Evolutionary conservation across 2,888 invertebrate species (phyloP).

Genomic region (Aphodius granarius): DNA sequence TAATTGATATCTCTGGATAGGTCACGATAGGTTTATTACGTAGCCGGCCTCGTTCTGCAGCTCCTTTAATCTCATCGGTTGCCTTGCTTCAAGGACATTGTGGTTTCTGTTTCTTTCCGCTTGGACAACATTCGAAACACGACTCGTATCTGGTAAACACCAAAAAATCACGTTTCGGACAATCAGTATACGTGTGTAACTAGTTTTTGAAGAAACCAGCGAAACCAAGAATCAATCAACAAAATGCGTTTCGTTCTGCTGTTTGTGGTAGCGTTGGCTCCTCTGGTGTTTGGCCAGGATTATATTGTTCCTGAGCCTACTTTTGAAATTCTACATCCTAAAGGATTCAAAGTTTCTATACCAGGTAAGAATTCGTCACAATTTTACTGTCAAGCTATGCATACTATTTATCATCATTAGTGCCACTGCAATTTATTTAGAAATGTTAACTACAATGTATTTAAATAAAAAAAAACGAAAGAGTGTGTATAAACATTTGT

Average conservation of each 20-base stretch:
- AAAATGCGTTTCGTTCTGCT: not conserved
- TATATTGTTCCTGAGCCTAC: slow-evolving; percentile 58
- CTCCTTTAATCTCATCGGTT: not conserved
- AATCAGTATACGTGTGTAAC: not conserved
- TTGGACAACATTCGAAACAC: not conserved
- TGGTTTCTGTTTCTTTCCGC: not conserved
- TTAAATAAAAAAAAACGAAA: no score
- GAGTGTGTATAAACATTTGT: no score
- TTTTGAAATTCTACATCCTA: slow-evolving; percentile 62
- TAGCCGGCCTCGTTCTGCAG: not conserved
- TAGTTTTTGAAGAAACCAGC: no score
- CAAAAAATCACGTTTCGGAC: not conserved
- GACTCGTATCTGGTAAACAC: not conserved
- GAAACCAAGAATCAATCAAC: not conserved
- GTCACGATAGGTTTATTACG: not conserved
- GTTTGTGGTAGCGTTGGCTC: not conserved
- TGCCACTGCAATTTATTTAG: no score
- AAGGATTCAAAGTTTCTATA: slow-evolving; percentile 63
- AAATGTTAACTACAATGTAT: no score
- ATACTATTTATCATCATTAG: no score
- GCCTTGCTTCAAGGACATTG: not conserved
- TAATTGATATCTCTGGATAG: no score
- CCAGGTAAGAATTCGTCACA: no score
- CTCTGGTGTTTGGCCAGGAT: slow-evolving; percentile 16
- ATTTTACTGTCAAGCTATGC: no score